Conservation (phyloP, 2,113 vertebrate species). For the Silurus glanis region DNA sequence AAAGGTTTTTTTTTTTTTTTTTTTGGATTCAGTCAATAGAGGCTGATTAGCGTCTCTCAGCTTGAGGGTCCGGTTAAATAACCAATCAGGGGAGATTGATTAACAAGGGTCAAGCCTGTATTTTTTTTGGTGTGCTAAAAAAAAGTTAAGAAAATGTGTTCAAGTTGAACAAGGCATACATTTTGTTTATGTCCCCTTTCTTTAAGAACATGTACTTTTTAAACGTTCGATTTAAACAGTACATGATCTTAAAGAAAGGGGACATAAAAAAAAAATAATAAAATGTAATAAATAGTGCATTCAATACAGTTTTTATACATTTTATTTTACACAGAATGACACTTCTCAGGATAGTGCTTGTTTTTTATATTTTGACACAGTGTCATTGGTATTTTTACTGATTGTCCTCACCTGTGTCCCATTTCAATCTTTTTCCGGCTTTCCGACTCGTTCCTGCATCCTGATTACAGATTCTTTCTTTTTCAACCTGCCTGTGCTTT, state of each 20-base stretch:
- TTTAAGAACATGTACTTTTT: too few relatives aligned
- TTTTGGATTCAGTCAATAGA: slow-evolving; percentile 18
- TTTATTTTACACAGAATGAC: too few relatives aligned
- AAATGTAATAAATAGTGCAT: too few relatives aligned
- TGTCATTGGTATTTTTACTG: neutral
- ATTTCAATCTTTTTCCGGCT: neutral
- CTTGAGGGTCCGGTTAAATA: slow-evolving; percentile 23
- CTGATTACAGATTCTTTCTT: neutral
- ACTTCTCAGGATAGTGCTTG: neutral
- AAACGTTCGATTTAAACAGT: too few relatives aligned
- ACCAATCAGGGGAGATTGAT: slow-evolving; percentile 34
- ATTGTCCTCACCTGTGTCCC: neutral
- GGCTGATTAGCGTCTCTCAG: slow-evolving; percentile 30
- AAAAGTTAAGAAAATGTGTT: neutral
- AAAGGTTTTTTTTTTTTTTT: neutral
- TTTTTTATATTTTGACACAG: neutral
- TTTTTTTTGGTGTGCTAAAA: neutral
- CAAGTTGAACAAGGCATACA: neutral
- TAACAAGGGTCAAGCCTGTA: slow-evolving; percentile 16
- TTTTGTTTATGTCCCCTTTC: too few relatives aligned
- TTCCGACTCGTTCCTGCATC: neutral
- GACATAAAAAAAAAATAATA: too few relatives aligned
- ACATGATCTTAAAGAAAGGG: too few relatives aligned
- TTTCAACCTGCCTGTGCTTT: neutral
- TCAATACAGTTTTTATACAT: neutral